Percentiles rank a stretch among this genome's conserved stretches.
Evolutionary conservation across 53 echinoderm and acorn worm species (phyloP).

Genomic region (Holothuria leucospilota): DNA sequence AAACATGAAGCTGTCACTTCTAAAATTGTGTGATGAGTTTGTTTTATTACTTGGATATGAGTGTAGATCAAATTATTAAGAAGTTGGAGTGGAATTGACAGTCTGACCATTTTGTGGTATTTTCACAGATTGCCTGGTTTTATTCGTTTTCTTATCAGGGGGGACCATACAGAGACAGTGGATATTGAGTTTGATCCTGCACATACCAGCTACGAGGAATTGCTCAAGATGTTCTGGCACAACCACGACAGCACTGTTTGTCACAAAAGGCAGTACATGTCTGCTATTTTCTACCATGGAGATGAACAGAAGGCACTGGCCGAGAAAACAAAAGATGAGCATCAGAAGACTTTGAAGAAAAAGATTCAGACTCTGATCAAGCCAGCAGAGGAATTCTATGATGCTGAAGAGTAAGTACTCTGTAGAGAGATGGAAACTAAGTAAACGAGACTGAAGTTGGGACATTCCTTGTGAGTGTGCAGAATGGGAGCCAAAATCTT

Average conservation of each 20-base stretch:
- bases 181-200: conserved; percentile 89
- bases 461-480: too few species aligned
- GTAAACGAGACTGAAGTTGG: not conserved
- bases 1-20: too few species aligned
- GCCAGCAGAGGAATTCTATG: conserved; percentile 87
- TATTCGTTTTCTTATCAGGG: conserved; percentile 71
- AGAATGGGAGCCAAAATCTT: too few species aligned
- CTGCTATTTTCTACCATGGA: conserved; percentile 91
- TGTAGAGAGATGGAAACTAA: not conserved
- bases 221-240: conserved; percentile 90
- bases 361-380: conserved; percentile 87
- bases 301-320: conserved; percentile 82
- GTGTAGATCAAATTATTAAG: too few species aligned
- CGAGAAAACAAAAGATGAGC: conserved; percentile 85
- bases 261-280: conserved; percentile 91
- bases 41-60: too few species aligned
- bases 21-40: too few species aligned
- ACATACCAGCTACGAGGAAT: conserved; percentile 73
- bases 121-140: conserved; percentile 54
- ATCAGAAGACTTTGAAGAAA: conserved; percentile 77
- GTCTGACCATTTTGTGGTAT: not conserved
- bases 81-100: too few species aligned
- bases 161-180: conserved; percentile 97
- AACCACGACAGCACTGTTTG: conserved; percentile 93
- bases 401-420: conserved; percentile 96